Evolutionary conservation across 1,140 invertebrate genomes (phyloP).

Genomic region (Leptinotarsa defecta): DNA sequence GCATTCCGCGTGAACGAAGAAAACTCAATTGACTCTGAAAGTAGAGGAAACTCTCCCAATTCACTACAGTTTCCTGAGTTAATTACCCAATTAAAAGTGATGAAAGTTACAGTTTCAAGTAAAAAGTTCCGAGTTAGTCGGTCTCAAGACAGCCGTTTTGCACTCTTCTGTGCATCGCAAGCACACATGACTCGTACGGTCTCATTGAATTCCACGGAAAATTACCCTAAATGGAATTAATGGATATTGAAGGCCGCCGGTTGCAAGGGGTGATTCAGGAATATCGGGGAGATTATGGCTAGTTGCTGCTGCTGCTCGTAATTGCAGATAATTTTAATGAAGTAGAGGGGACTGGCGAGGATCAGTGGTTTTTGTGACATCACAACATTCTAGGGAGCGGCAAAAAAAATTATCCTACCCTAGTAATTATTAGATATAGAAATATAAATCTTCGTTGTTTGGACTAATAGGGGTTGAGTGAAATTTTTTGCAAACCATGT

Average conservation of each 20-base stretch:
- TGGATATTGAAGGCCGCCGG: neutral
- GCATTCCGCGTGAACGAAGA: neutral
- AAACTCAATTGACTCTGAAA: conserved; percentile 30
- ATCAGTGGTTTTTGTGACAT: too few relatives aligned
- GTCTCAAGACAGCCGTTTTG: conserved; percentile 19
- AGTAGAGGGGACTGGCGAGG: too few relatives aligned
- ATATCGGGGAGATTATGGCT: neutral
- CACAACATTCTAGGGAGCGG: too few relatives aligned
- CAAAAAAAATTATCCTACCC: too few relatives aligned
- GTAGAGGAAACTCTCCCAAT: conserved; percentile 14
- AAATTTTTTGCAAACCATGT: too few relatives aligned
- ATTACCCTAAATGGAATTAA: neutral
- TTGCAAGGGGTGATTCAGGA: neutral
- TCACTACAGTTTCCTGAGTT: conserved; percentile 19
- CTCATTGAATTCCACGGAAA: conserved; percentile 26
- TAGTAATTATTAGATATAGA: too few relatives aligned
- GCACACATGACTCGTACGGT: conserved; percentile 24
- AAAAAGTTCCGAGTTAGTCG: conserved; percentile 17
- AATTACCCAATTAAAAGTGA: conserved; percentile 31
- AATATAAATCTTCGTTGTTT: too few relatives aligned
- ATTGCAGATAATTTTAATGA: neutral
- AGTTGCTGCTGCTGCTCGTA: neutral
- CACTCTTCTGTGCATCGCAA: conserved; percentile 10
- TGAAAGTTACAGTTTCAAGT: conserved; percentile 27
- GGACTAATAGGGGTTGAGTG: too few relatives aligned